Conservation (phyloP, 53 echinoderm and acorn worm genomes). For the Paelopatides confundens region DNA sequence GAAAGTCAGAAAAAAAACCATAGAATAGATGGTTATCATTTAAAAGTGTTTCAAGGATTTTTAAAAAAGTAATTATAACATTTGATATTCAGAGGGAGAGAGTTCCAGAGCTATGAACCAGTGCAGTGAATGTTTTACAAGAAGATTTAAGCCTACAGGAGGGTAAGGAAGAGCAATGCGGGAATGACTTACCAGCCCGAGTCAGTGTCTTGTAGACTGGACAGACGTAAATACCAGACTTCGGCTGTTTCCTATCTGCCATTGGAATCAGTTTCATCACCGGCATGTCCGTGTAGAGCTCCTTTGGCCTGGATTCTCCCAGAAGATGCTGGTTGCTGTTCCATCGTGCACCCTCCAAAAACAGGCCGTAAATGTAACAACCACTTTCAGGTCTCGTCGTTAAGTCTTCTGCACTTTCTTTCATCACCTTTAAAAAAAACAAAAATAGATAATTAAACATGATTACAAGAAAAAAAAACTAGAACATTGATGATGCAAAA, state of each 20-base stretch:
- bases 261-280: slow-evolving; percentile 95
- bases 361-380: slow-evolving; percentile 94
- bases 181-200: slow-evolving; percentile 84
- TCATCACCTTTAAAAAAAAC: slow-evolving; percentile 70
- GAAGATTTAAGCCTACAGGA: too few relatives aligned
- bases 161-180: too few relatives aligned
- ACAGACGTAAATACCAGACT: slow-evolving; percentile 87
- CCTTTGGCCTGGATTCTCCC: slow-evolving; percentile 91
- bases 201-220: slow-evolving; percentile 98
- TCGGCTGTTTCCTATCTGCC: slow-evolving; percentile 77
- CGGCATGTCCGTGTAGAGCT: slow-evolving; percentile 97
- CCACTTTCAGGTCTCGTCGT: slow-evolving; percentile 85
- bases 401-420: slow-evolving; percentile 71
- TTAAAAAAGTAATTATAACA: too few relatives aligned
- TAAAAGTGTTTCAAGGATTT: too few relatives aligned
- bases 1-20: too few relatives aligned
- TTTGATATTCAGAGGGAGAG: too few relatives aligned
- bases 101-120: too few relatives aligned
- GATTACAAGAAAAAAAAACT: too few relatives aligned
- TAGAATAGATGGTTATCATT: too few relatives aligned
- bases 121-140: too few relatives aligned
- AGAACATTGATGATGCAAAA: too few relatives aligned
- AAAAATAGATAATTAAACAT: too few relatives aligned
- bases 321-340: slow-evolving; percentile 67
- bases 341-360: slow-evolving; percentile 93